Conservation (phyloP, 2,113 vertebrate species). For the Ranitomeya variabilis region DNA sequence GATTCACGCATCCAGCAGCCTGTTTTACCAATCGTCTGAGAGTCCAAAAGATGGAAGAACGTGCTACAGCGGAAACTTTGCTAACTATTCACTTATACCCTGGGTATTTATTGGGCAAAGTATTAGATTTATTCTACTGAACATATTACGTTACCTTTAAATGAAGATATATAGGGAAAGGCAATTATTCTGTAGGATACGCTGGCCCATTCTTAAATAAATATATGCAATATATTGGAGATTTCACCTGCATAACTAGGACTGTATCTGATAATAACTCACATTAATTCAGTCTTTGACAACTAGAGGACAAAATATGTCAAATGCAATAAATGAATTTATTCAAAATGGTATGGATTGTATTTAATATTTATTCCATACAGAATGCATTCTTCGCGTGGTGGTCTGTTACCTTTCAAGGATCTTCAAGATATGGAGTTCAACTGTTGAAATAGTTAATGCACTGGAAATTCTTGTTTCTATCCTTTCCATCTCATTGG, state of each 20-base stretch:
- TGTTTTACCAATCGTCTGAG: not conserved
- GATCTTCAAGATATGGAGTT: not conserved
- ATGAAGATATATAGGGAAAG: not conserved
- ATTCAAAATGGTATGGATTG: not conserved
- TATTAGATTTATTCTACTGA: not conserved
- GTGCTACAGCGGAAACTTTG: no score
- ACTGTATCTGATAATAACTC: slow-evolving; percentile 7
- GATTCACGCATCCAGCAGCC: not conserved
- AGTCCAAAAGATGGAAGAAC: not conserved
- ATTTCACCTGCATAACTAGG: slow-evolving; percentile 7
- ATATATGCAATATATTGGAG: slow-evolving; percentile 2
- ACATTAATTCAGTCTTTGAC: slow-evolving; percentile 9
- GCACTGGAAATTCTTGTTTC: not conserved
- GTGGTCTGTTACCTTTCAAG: not conserved
- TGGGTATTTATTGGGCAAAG: not conserved
- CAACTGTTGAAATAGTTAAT: not conserved
- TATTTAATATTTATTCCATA: slow-evolving; percentile 7
- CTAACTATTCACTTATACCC: not conserved
- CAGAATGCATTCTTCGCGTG: not conserved
- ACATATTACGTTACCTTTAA: not conserved
- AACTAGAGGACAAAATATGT: slow-evolving; percentile 25
- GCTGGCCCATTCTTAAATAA: not conserved
- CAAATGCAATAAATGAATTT: not conserved
- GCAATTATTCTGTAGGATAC: no score
- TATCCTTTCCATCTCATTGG: slow-evolving; percentile 51